Evolutionary conservation across 1,140 invertebrate species (phyloP).

Genomic region (Cydia fagiglandana): DNA sequence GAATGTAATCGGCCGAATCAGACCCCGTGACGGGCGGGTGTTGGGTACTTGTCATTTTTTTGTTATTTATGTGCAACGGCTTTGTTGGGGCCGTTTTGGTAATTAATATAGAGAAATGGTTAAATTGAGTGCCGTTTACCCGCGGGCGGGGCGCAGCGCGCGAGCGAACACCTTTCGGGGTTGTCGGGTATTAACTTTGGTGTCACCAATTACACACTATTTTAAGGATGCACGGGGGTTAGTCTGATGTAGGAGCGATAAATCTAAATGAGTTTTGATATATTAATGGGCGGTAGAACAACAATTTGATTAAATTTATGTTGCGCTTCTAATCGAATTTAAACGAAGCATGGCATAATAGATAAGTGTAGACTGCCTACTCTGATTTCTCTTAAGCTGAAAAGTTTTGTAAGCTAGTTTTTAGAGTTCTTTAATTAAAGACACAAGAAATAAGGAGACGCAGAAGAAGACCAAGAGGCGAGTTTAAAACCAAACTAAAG

Average conservation of each 20-base stretch:
- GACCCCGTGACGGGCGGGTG: constrained; percentile 52
- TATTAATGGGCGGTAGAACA: constrained; percentile 17
- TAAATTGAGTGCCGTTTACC: constrained; percentile 56
- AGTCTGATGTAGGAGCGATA: constrained; percentile 24
- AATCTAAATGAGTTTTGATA: constrained; percentile 19
- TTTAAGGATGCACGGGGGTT: constrained; percentile 26
- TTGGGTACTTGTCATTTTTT: constrained; percentile 53
- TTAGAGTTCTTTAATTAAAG: background rate
- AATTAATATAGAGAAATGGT: constrained; percentile 61
- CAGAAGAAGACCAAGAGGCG: too few species aligned
- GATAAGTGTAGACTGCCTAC: background rate
- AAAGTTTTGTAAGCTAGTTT: background rate
- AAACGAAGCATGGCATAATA: constrained; percentile 12
- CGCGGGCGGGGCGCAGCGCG: constrained; percentile 41
- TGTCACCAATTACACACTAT: constrained; percentile 39
- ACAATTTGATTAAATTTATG: constrained; percentile 21
- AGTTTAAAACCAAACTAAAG: too few species aligned
- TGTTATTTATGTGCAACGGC: constrained; percentile 66
- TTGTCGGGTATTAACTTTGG: constrained; percentile 41
- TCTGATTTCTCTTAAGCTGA: background rate
- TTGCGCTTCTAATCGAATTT: constrained; percentile 7
- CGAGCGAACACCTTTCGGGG: constrained; percentile 49
- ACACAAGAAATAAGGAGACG: too few species aligned
- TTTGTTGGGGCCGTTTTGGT: constrained; percentile 50
- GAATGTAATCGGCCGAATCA: constrained; percentile 48